Conservation (phyloP, 2,888 invertebrate species). For the Didymodactylos carnosus region DNA sequence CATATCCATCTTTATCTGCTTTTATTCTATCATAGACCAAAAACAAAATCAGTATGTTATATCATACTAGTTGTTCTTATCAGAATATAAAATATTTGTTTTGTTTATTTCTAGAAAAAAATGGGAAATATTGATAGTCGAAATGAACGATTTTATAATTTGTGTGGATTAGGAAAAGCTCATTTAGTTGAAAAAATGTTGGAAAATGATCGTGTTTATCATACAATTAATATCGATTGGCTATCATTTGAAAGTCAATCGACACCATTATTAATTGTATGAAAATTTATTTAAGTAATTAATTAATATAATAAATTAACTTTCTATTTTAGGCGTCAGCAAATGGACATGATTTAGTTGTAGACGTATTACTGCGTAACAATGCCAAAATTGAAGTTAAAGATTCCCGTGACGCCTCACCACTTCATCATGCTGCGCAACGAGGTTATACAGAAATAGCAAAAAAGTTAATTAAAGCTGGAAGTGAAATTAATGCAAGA, state of each 20-base stretch:
- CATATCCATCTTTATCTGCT: too few species aligned
- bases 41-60: too few species aligned
- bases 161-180: constrained; percentile 13
- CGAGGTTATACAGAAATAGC: constrained; percentile 10
- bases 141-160: constrained; percentile 13
- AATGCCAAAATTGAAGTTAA: constrained; percentile 6
- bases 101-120: background rate
- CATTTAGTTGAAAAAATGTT: constrained; percentile 14
- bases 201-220: constrained; percentile 2
- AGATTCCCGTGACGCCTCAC: constrained; percentile 7
- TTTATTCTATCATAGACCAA: too few species aligned
- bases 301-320: background rate
- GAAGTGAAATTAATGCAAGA: constrained; percentile 12
- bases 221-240: constrained; percentile 14
- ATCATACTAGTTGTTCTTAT: too few species aligned
- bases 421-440: constrained; percentile 15
- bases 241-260: constrained; percentile 11
- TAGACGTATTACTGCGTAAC: constrained; percentile 2
- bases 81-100: too few species aligned
- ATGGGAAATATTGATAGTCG: background rate
- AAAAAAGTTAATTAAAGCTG: background rate
- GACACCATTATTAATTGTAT: constrained; percentile 6
- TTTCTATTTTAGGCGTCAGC: constrained; percentile 8
- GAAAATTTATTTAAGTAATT: background rate
- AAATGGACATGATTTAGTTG: constrained; percentile 14